Evolutionary conservation across 2,888 invertebrate species (phyloP), one percentile per base, ranked within the genome.

Genomic region (Caenorhabditis sp.): DNA sequence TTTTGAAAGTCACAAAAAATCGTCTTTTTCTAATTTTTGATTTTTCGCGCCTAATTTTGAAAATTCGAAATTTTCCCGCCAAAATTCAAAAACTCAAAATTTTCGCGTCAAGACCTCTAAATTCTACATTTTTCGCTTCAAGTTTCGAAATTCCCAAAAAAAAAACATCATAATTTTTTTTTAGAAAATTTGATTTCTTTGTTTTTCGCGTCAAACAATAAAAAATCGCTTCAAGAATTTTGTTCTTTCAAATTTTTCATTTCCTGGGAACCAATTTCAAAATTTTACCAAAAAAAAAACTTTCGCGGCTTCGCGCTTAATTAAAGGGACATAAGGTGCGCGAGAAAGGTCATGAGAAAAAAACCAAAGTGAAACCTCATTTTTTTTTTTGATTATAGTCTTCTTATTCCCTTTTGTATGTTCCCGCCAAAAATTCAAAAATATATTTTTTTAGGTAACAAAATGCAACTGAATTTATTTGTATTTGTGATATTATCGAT

Each of bases 21-120:
- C 14, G 3, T 21, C 5, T 50, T 50, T 54, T 54, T 21, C 25
- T 54, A 23, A 23, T 21, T 54, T 54, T 21, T 3, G 4, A 23
- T 54, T 54, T 54, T 54, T 54, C 7, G n/a, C 21, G 20, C 12
- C 36, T 21, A 25, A 38, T 58, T 21, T 58, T 27, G 17, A 26
- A 17, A 17, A 31, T 36, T 31, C 27, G 26, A 27, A 12, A 14
- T n/a, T n/a, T 17, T 31, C 8, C 31, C n/a, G 25, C 38, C 43
- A 20, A 21, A 17, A 38, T 59, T 38, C 31, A 31, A 31, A 31
- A 31, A 7, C 10, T 31, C 4, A 31, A 31, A 31, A 31, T 7
- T 31, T 31, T 31, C n/a, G n/a, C n/a, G n/a, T n/a, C 49, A 7
- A 21, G 50, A 56, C 63, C 56, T n/a, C 56, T 56, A 54, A 56